phyloP scores from a whole-genome alignment of 2,888 invertebrate genomes.

The Rotaria macrura region DNA sequence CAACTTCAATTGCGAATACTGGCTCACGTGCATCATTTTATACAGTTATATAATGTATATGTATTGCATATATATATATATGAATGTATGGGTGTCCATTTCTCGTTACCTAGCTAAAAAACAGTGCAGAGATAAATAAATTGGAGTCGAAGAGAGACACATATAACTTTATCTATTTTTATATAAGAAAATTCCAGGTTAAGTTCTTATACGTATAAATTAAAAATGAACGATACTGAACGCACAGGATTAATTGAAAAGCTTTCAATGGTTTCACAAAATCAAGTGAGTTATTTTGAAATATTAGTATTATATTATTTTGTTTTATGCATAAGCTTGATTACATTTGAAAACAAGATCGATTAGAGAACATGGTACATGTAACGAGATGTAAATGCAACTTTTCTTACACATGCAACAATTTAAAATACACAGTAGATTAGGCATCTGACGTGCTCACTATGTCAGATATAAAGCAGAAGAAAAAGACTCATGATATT shows the following conservation, averaged over 20 bases:
- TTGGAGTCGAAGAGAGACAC: not conserved
- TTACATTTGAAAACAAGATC: not conserved
- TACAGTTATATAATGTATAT: not conserved
- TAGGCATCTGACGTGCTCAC: not conserved
- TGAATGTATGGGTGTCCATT: not conserved
- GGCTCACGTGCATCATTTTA: not conserved
- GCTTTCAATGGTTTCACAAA: not conserved
- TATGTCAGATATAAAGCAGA: no score
- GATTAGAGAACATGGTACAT: not conserved
- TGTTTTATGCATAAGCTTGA: not conserved
- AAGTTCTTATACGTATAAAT: not conserved
- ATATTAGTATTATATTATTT: not conserved
- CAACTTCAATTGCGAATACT: not conserved
- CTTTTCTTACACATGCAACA: not conserved
- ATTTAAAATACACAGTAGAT: not conserved
- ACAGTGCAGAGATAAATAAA: not conserved
- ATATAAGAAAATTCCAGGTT: not conserved
- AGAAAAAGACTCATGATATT: no score
- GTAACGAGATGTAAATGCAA: not conserved
- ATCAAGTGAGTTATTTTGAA: not conserved
- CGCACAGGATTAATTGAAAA: not conserved
- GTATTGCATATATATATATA: not conserved
- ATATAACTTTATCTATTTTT: not conserved
- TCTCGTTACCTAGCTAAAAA: not conserved
- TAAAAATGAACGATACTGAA: not conserved